A percentile compares a stretch with the other conserved stretches of the same genome.
Conservation (phyloP, 2,113 vertebrate species). For the Syngnathus floridae region DNA sequence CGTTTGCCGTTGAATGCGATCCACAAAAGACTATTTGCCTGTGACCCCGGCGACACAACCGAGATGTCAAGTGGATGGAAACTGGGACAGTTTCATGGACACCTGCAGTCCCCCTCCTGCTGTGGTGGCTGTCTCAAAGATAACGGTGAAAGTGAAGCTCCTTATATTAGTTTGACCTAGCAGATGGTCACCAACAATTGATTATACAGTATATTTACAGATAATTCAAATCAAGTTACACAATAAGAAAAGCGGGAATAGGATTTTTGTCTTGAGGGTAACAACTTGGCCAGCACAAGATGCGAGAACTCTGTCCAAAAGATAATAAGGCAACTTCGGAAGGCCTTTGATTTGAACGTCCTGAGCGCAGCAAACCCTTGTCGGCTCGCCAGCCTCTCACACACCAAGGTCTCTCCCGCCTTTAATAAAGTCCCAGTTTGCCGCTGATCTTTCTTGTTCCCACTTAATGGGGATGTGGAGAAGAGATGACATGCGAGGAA, state of each 20-base stretch:
- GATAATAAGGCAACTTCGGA: conserved; percentile 19
- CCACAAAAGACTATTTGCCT: conserved; percentile 43
- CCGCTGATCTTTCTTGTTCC: conserved; percentile 64
- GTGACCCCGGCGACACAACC: conserved; percentile 51
- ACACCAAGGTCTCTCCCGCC: conserved; percentile 33
- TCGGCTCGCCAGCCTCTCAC: conserved; percentile 43
- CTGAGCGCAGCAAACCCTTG: conserved; percentile 4
- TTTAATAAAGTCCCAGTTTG: conserved; percentile 61
- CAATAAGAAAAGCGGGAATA: conserved; percentile 35
- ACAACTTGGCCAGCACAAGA: neutral
- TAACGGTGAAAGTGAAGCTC: conserved; percentile 44
- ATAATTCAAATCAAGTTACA: conserved; percentile 68
- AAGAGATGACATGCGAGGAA: conserved; percentile 60
- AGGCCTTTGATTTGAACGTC: conserved; percentile 25
- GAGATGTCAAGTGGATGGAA: conserved; percentile 61
- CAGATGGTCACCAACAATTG: conserved; percentile 62
- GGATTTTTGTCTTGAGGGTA: conserved; percentile 10
- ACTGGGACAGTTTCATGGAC: conserved; percentile 53
- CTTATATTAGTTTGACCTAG: conserved; percentile 36
- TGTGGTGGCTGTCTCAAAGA: conserved; percentile 44
- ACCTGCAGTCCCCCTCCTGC: conserved; percentile 48
- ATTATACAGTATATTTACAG: conserved; percentile 60
- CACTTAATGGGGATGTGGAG: conserved; percentile 62
- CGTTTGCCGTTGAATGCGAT: conserved; percentile 27
- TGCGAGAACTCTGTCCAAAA: conserved; percentile 14